Evolutionary conservation across 2,888 invertebrate species (phyloP), one percentile per base, ranked within the genome.

Genomic region (Ophion ellenae): DNA sequence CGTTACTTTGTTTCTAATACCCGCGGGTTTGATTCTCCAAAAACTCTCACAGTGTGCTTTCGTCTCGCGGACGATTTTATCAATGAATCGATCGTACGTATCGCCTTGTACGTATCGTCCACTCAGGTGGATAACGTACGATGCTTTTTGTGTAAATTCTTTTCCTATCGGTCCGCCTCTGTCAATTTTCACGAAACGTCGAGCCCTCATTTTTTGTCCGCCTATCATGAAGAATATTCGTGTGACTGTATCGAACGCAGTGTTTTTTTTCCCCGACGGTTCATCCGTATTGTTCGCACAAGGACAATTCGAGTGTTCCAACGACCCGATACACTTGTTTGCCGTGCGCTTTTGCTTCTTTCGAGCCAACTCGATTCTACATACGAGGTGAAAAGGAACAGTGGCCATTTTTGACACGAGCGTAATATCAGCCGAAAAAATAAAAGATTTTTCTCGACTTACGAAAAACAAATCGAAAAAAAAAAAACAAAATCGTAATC

Each of bases 241-340:
- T 20, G 59, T 40, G 40, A 40, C 6, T 40, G 40, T 9, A 40
- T 40, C 9, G 9, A 40, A 40, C 40, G 40, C 40, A 40, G 40
- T 40, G 40, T 73, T 69, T 40, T 67, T 64, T 11, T 76, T 36
- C 28, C 64, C 10, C 63, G 4, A 32, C 11, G 59, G 36, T 36
- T 57, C 59, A 67, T 79, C 76, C 69, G 77, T 81, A 73, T 61
- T 73, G 47, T 76, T 76, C 76, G 4, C 32, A 32, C 32, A 81
- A 81, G 40, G 40, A 40, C 40, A 40, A 40, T 40, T 40, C 7
- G 40, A 40, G 40, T 40, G 9, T 40, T 6, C 40, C 7, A 5
- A 40, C 40, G 40, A 40, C 40, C 40, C 40, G 9, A 40, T 7
- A 40, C 9, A 40, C 40, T 40, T 40, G 6, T 40, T 6, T 40